phyloP scores from a whole-genome alignment of 92 coral and sea anemone species.

The Heteractis magnifica region DNA sequence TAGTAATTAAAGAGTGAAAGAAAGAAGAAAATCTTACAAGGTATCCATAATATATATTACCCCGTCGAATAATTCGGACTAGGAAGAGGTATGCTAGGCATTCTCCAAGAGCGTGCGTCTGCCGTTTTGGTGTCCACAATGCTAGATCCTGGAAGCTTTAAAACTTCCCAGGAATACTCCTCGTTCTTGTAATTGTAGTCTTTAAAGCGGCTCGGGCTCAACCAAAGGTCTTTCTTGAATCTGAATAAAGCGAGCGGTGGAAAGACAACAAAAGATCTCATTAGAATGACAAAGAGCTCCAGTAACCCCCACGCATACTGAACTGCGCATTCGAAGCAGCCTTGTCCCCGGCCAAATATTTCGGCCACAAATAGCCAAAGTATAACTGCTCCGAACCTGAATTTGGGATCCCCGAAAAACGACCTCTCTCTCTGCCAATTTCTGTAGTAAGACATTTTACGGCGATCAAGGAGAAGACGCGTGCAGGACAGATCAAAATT shows the following conservation, averaged over 20 bases:
- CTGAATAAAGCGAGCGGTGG: slow-evolving; percentile 65
- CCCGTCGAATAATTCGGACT: slow-evolving; percentile 99
- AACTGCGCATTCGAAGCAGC: slow-evolving; percentile 39
- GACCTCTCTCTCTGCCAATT: slow-evolving; percentile 38
- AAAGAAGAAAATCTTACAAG: slow-evolving; percentile 70
- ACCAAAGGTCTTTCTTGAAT: slow-evolving; percentile 58
- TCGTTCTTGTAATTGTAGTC: slow-evolving; percentile 51
- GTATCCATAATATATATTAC: slow-evolving; percentile 71
- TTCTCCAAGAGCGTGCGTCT: slow-evolving; percentile 75
- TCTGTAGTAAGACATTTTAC: slow-evolving; percentile 44
- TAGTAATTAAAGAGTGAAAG: slow-evolving; percentile 49
- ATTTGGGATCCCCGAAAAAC: slow-evolving; percentile 31
- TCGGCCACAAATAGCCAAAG: slow-evolving; percentile 17
- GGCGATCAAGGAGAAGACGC: slow-evolving; percentile 21
- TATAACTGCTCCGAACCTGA: slow-evolving; percentile 23
- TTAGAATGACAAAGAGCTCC: slow-evolving; percentile 80
- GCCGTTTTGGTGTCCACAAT: slow-evolving; percentile 78
- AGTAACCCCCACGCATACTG: slow-evolving; percentile 50
- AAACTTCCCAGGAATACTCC: slow-evolving; percentile 57
- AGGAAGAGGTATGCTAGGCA: slow-evolving; percentile 99
- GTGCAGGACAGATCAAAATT: slow-evolving; percentile 23
- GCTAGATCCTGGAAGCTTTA: slow-evolving; percentile 75
- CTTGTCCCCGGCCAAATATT: slow-evolving; percentile 17
- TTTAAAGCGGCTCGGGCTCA: slow-evolving; percentile 55
- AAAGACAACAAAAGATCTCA: slow-evolving; percentile 64